Evolutionary conservation across 2,888 invertebrate species (phyloP), one percentile per base, ranked within the genome.

Genomic region (Agrenia bidenticulata): DNA sequence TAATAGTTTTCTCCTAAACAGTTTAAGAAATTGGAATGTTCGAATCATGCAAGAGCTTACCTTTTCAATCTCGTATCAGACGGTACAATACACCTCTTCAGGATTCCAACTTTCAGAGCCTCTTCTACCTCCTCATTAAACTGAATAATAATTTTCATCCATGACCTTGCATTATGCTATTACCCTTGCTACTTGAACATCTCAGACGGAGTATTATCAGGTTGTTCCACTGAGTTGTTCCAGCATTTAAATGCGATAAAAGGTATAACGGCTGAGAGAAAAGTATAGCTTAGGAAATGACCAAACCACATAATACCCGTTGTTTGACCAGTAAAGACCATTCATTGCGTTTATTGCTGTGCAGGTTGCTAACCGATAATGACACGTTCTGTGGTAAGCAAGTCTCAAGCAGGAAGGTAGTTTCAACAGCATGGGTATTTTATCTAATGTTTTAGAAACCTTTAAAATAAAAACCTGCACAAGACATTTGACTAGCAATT

Each of bases 141-240:
- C 56, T 21, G 63, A 63, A 59, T 63, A 61, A 55, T 55, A 55
- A 27, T 55, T 55, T 27, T 37, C 49, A 55, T 37, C 59, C 63
- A 62, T 66, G 62, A 63, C 63, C 66, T 63, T 53, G 27, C 62
- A 49, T 58, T 59, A 62, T 62, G 51, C 53, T 23, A 51, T 21
- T 19, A 21, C 51, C 51, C 49, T 51, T 23, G 9, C 21, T 45
- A 5, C 19, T 39, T 19, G 15, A 45, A 45, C 45, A 19, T 45
- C 19, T 19, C 15, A 45, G 19, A 45, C 9, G 15, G 19, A 5
- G 19, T 45, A 45, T 45, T 45, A 45, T 45, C 5, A 19, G 19
- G 45, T n/a, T n/a, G 15, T 45, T 45, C 5, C 45, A 45, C 15
- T 51, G 24, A 24, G 23, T 24, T 51, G 4, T 19, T 24, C 24